Conservation (phyloP, 2,797 vertebrate species). For the Sebastes jordani region DNA sequence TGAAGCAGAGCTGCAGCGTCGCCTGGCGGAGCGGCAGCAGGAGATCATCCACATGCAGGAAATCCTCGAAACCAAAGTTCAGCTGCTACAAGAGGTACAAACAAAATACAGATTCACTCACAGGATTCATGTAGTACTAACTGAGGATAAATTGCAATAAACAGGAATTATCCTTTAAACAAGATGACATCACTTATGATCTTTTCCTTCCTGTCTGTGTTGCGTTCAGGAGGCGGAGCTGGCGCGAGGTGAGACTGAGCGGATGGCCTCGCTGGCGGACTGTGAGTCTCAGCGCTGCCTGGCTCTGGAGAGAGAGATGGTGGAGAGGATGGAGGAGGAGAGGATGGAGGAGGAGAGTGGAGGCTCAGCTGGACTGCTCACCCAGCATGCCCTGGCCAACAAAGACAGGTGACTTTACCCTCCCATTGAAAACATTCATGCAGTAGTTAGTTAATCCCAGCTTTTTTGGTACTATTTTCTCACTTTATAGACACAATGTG, state of each 20-base stretch:
- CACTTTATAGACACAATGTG: too few species aligned
- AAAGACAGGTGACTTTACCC: conserved; percentile 79
- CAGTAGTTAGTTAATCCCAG: background rate
- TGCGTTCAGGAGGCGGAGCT: conserved; percentile 85
- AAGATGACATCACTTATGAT: background rate
- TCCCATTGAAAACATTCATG: too few species aligned
- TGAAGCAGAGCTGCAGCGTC: conserved; percentile 82
- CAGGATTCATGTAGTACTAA: too few species aligned
- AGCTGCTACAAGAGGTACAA: conserved; percentile 88
- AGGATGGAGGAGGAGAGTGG: conserved; percentile 45
- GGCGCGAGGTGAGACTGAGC: conserved; percentile 82
- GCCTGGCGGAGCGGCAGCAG: conserved; percentile 83
- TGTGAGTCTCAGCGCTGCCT: conserved; percentile 82
- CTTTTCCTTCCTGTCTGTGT: background rate
- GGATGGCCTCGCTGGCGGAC: conserved; percentile 82
- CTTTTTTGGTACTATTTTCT: background rate
- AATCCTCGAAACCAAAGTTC: conserved; percentile 87
- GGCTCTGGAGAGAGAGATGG: conserved; percentile 84
- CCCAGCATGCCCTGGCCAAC: conserved; percentile 55
- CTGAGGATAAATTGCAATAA: background rate
- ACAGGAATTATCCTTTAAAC: background rate
- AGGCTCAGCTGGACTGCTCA: background rate
- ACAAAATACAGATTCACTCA: background rate
- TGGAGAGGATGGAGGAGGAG: conserved; percentile 70
- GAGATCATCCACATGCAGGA: conserved; percentile 87